Evolutionary conservation across 2,113 vertebrate species (phyloP), one percentile per base, ranked within the genome.

Genomic region (Misgurnus mizolepis): DNA sequence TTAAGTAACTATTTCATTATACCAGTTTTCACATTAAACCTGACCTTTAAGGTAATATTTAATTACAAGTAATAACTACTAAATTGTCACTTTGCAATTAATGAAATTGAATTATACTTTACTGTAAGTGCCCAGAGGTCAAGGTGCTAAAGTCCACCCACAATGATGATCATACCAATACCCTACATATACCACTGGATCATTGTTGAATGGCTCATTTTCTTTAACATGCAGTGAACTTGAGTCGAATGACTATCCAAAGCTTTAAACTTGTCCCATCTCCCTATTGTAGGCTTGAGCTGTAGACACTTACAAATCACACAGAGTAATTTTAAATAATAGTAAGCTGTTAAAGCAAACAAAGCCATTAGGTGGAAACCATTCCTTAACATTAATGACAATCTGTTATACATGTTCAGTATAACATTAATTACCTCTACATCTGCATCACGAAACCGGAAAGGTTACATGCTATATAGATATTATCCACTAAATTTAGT

Each of bases 291-390:
- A 65, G 61, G 27, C 69, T 72, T 50, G 71, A 64, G 64, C 75
- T 49, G 69, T 64, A 81, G 70, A 81, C 64, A 67, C n/a, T 70
- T 82, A 82, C 80, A 82, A 60, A 76, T 81, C 65, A 64, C 58
- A 60, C 49, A 60, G n/a, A 64, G 76, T 45, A 53, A 82, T 79
- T 73, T 56, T 65, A 81, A 79, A 73, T 62, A 80, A 77, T 18
- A 84, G n/a, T 76, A 82, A 84, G 41, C 53, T 68, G 75, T 83
- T 80, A 78, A 67, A 86, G 86, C 85, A 87, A 88, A 73, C 84
- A 89, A 60, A 67, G 75, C 81, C 86, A 87, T 85, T 82, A 84
- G 85, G 64, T 27, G 53, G 67, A 88, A 91, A 89, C 88, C 89
- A 88, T 84, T 81, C 80, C 47, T 43, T 53, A 15, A n/a, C 2